These are phyloP conservation scores for Drosophila lutescens DNA, from an alignment of 2,888 invertebrate species.

Conservation along the genomic window DNA sequence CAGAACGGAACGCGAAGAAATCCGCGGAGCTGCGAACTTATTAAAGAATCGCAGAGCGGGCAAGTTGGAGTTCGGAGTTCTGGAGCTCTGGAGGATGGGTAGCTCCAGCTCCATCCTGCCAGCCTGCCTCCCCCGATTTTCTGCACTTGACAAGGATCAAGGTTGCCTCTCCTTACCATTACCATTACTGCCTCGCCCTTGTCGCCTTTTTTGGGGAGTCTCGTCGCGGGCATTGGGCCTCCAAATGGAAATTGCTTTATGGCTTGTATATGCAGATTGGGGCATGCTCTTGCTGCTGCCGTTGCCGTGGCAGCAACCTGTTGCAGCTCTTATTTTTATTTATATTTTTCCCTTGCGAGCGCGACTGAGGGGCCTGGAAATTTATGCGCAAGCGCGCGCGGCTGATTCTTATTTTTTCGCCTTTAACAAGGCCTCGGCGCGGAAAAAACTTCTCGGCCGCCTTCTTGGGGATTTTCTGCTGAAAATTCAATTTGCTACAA, in stretches of 20 bases:
- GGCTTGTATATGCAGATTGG: slow-evolving; percentile 82
- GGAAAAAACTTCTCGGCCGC: slow-evolving; percentile 17
- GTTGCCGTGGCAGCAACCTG: slow-evolving; percentile 60
- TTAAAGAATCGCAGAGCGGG: slow-evolving; percentile 60
- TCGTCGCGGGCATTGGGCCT: slow-evolving; percentile 38
- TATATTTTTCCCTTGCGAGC: slow-evolving; percentile 8
- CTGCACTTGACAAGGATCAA: slow-evolving; percentile 82
- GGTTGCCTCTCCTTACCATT: slow-evolving; percentile 58
- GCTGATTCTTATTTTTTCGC: slow-evolving; percentile 80
- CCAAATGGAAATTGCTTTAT: slow-evolving; percentile 81
- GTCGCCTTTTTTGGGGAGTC: slow-evolving; percentile 55
- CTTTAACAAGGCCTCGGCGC: slow-evolving; percentile 72
- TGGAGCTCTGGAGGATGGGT: slow-evolving; percentile 40
- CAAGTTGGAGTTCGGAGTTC: slow-evolving; percentile 8
- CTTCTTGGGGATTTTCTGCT: slow-evolving; percentile 62
- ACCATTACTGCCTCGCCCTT: slow-evolving; percentile 45
- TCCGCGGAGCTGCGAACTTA: slow-evolving; percentile 76
- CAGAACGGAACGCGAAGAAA: slow-evolving; percentile 52
- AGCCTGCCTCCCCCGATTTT: slow-evolving; percentile 25
- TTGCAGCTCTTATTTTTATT: slow-evolving; percentile 62
- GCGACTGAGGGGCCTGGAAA: slow-evolving; percentile 54
- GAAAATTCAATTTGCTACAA: slow-evolving; percentile 80
- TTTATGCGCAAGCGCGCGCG: slow-evolving; percentile 78
- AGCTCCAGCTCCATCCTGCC: neutral
- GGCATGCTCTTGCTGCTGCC: slow-evolving; percentile 40